Conservation (phyloP, 35 echinoderm and acorn worm species). For the Chiridota heheva region DNA sequence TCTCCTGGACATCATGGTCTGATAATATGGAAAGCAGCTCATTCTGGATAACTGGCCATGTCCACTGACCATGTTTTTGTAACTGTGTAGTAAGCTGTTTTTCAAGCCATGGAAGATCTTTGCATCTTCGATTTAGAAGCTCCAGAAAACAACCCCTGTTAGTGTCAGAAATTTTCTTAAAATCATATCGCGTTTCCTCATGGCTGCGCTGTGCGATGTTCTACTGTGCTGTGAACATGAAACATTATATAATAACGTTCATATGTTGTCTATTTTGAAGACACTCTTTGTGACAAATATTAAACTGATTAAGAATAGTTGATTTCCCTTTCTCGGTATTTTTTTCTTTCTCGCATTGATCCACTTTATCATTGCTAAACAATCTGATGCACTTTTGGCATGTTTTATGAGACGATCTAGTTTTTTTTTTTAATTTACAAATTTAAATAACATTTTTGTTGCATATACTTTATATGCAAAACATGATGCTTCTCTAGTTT, state of each 20-base stretch:
- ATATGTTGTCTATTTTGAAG: neutral
- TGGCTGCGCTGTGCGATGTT: constrained; percentile 14
- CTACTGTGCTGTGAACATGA: neutral
- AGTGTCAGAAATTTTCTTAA: neutral
- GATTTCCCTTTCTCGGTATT: neutral
- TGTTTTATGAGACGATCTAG: neutral
- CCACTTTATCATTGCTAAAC: neutral
- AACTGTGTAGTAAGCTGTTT: neutral
- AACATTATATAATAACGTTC: neutral
- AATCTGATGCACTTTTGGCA: neutral
- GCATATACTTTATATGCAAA: neutral
- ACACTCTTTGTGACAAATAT: neutral
- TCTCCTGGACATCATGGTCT: neutral
- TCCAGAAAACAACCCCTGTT: constrained; percentile 8
- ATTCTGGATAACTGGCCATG: constrained; percentile 21
- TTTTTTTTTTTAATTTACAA: neutral
- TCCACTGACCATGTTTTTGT: neutral
- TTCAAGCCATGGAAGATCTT: constrained; percentile 12
- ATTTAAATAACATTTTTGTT: neutral
- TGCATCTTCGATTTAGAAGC: neutral
- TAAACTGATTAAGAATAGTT: neutral
- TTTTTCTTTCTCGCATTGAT: neutral
- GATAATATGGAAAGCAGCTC: neutral
- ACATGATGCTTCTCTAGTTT: neutral
- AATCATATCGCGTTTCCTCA: neutral